Evolutionary conservation across 1,140 invertebrate genomes (phyloP), one percentile per base, ranked within the genome.

Genomic region (Vanessa tameamea): DNA sequence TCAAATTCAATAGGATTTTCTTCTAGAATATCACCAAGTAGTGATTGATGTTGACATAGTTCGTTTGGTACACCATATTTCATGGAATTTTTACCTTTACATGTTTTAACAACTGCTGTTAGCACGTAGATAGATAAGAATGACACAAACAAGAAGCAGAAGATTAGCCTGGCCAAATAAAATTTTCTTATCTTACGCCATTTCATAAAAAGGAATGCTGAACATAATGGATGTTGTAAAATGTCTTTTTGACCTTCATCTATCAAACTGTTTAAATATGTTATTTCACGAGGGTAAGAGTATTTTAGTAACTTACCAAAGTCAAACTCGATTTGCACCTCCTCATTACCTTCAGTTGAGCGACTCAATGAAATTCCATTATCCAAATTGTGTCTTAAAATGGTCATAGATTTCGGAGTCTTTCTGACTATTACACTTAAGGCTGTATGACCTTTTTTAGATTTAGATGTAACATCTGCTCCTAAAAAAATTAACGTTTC

Each of bases 101-200:
- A 92, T 3, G 91, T 89, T 88, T 75, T 93, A 55, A 94, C 93
- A 12, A 95, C 81, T 31, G 94, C 92, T 3, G 93, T 93, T n/a
- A 94, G 73, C 2, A 95, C 94, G 74, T 94, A 95, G 3, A 93
- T 94, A 1, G 94, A 94, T 80, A 95, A 88, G 72, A 94, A 94
- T 12, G 94, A 89, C 15, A 95, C 94, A 70, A 94, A 95, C 50
- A 95, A 82, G 7, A 94, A 93, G 80, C 94, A 95, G 61, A 95
- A 93, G 12, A 95, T 88, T 37, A 95, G 92, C 76, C 94, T 92
- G n/a, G 94, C 90, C 1, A 95, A 83, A 86, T 95, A 95, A 78
- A 95, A 95, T 75, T 94, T 95, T 61, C 95, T 91, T 75, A 96
- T 95, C 78, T 95, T 95, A 63, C 94, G 92, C 95, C 95, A 96